Conservation (phyloP, 2,888 invertebrate genomes). For the Pyrgus malvae region DNA sequence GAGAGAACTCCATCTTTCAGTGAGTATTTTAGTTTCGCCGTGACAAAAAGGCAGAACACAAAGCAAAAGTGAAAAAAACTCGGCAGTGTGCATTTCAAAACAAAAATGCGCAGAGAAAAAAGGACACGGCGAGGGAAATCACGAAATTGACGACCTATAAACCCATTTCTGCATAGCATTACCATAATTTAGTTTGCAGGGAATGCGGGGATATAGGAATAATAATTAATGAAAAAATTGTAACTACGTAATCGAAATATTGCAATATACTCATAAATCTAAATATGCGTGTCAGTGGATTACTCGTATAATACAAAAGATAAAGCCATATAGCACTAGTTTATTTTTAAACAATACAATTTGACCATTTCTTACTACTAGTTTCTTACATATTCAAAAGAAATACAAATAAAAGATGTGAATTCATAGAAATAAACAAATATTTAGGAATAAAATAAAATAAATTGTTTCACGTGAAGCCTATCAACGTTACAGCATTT, state of each 20-base stretch:
- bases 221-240: not conserved
- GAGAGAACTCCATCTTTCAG: conserved; percentile 11
- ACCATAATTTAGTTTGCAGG: not conserved
- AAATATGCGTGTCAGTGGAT: no score
- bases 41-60: conserved; percentile 3
- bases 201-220: not conserved
- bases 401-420: not conserved
- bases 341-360: no score
- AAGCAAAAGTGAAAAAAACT: not conserved
- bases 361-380: no score
- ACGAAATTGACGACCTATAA: conserved; percentile 17
- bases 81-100: conserved; percentile 2
- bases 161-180: conserved; percentile 7
- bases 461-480: conserved; percentile 5
- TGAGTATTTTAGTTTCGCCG: conserved; percentile 5
- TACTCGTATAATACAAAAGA: no score
- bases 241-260: not conserved
- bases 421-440: not conserved
- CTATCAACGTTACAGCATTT: conserved; percentile 7
- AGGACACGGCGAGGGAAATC: conserved; percentile 16
- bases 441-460: not conserved
- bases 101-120: not conserved
- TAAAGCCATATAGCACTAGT: no score
- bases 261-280: no score
- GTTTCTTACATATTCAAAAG: no score